Conservation (phyloP, 1,140 invertebrate species). For the Lepeophtheirus salmonis region DNA sequence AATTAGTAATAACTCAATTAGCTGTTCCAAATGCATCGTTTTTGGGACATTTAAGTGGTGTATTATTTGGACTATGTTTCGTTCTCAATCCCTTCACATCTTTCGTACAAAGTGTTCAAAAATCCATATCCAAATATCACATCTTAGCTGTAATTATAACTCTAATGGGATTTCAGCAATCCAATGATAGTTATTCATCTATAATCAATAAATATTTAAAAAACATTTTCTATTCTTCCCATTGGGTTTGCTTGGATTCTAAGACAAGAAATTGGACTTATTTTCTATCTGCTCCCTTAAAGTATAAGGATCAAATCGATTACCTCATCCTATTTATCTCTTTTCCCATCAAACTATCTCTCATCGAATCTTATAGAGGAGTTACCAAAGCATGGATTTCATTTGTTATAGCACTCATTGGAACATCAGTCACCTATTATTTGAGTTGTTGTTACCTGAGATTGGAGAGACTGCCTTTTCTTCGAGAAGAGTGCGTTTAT, state of each 20-base stretch:
- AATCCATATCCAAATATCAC: background rate
- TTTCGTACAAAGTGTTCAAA: background rate
- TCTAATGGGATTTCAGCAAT: background rate
- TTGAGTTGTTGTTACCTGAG: background rate
- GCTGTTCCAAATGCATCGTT: slow-evolving; percentile 8
- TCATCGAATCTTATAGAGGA: background rate
- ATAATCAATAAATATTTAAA: too few relatives aligned
- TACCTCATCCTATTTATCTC: background rate
- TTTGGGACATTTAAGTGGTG: slow-evolving; percentile 5
- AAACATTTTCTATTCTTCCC: background rate
- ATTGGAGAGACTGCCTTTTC: background rate
- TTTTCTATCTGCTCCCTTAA: background rate
- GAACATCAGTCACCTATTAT: background rate
- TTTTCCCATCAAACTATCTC: background rate
- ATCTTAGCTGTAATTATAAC: background rate
- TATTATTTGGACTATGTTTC: background rate
- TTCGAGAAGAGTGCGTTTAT: background rate
- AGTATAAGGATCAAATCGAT: background rate
- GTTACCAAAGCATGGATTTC: background rate
- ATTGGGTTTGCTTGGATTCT: background rate
- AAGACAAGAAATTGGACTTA: background rate
- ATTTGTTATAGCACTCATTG: background rate
- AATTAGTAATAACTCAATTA: slow-evolving; percentile 3
- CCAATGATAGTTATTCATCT: background rate
- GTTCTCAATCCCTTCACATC: background rate